Percentiles rank a stretch among this genome's conserved stretches.
Conservation (phyloP, 2,113 vertebrate genomes). For the Barbus barbus region DNA sequence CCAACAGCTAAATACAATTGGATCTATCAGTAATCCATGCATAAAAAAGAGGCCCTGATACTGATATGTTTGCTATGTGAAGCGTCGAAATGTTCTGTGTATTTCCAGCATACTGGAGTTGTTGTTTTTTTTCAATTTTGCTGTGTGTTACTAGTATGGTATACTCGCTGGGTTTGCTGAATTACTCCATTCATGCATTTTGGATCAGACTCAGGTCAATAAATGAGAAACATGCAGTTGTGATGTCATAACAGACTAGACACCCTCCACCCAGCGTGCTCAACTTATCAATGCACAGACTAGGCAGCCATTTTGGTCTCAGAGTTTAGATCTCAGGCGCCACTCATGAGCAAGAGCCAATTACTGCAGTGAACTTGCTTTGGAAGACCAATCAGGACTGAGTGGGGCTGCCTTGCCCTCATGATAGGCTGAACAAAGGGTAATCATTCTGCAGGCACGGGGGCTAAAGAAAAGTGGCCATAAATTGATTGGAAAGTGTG, state of each 20-base stretch:
- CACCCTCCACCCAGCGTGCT: conserved; percentile 50
- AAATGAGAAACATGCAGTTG: conserved; percentile 71
- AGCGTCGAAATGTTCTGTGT: not conserved
- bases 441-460: conserved; percentile 24
- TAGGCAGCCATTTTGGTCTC: conserved; percentile 14
- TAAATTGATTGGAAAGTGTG: not conserved
- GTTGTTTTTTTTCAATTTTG: too few species aligned
- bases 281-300: conserved; percentile 20
- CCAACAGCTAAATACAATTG: not conserved
- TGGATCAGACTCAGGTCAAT: conserved; percentile 64
- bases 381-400: conserved; percentile 35
- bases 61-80: not conserved
- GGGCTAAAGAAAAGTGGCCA: conserved; percentile 25
- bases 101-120: too few species aligned
- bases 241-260: conserved; percentile 58
- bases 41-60: not conserved
- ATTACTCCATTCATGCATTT: conserved; percentile 67
- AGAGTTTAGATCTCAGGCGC: not conserved
- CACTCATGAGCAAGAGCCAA: not conserved
- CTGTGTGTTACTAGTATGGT: not conserved
- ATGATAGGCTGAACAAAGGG: conserved; percentile 35
- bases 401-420: not conserved
- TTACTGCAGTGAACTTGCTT: not conserved
- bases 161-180: conserved; percentile 55
- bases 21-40: not conserved